Evolutionary conservation across 2,113 vertebrate species (phyloP), one percentile per base, ranked within the genome.

Genomic region (Natator depressus): DNA sequence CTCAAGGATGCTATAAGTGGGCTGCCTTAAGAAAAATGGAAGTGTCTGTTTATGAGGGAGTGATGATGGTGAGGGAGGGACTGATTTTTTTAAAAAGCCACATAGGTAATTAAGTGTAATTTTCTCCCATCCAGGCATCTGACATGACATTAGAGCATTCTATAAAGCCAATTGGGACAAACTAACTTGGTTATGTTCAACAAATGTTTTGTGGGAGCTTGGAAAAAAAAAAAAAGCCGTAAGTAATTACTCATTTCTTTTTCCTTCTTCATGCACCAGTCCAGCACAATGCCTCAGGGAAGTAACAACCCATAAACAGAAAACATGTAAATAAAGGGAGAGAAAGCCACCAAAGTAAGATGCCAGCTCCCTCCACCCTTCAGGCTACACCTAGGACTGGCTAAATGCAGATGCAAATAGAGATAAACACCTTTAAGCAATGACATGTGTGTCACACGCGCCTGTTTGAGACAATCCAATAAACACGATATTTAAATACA

Each of bases 181-280:
- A 95, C 3, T 84, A 82, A 57, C 55, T 53, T 1, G 72, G 59
- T 82, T 92, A 96, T 65, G 55, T 72, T 96, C 83, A 97, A 91
- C 84, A 96, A 49, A 87, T 91, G 83, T 89, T 97, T 94, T 85
- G 35, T 42, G 96, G 27, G 90, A 2, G 0, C 88, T 19, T 94
- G 75, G 87, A 90, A 78, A 91, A 78, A 72, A 87, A 87, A 97
- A 85, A 3, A 29, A 87, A 80, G 17, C 5, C 29, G 83, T 80
- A 96, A 76, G 35, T 80, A 95, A 92, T 2, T 75, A 89, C 54
- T 85, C 46, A 27, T 93, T 94, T 92, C 24, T 76, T 93, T 75
- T 59, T 93, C 69, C 80, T 89, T 92, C 57, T 94, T 75, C 85
- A 94, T 84, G 69, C 89, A 88, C 31, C 0, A 13, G 88, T 84